phyloP scores from a whole-genome alignment of 2,888 invertebrate species.

The Ptychoptera contaminata region DNA sequence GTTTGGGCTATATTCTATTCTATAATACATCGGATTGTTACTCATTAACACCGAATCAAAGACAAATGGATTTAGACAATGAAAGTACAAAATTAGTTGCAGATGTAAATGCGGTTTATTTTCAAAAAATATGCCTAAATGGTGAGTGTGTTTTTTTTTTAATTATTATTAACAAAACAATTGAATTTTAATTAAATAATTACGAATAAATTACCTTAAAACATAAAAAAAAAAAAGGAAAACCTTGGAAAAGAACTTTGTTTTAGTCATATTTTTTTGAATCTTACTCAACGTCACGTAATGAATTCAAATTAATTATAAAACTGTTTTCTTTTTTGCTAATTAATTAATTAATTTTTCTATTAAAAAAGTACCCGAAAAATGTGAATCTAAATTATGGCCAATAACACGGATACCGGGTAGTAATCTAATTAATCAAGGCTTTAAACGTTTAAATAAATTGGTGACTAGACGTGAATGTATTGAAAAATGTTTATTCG shows the following conservation, averaged over 20 bases:
- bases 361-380: constrained; percentile 30
- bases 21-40: constrained; percentile 25
- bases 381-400: constrained; percentile 52
- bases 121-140: constrained; percentile 26
- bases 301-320: not conserved
- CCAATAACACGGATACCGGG: constrained; percentile 60
- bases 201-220: too few species aligned
- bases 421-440: constrained; percentile 52
- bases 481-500: constrained; percentile 42
- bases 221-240: too few species aligned
- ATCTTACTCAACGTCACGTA: not conserved
- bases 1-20: constrained; percentile 26
- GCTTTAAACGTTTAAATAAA: constrained; percentile 40
- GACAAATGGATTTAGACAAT: constrained; percentile 17
- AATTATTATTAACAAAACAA: too few species aligned
- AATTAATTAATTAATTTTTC: constrained; percentile 1
- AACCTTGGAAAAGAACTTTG: not conserved
- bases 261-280: not conserved
- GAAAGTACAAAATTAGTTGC: constrained; percentile 20
- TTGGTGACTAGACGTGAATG: constrained; percentile 51
- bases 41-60: constrained; percentile 24
- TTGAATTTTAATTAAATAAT: not conserved
- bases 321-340: not conserved
- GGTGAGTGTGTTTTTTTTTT: constrained; percentile 17
- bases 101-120: constrained; percentile 26